Base-by-base conservation (phyloP, 2,888 invertebrate species). In the Hydraecia micacea region DNA sequence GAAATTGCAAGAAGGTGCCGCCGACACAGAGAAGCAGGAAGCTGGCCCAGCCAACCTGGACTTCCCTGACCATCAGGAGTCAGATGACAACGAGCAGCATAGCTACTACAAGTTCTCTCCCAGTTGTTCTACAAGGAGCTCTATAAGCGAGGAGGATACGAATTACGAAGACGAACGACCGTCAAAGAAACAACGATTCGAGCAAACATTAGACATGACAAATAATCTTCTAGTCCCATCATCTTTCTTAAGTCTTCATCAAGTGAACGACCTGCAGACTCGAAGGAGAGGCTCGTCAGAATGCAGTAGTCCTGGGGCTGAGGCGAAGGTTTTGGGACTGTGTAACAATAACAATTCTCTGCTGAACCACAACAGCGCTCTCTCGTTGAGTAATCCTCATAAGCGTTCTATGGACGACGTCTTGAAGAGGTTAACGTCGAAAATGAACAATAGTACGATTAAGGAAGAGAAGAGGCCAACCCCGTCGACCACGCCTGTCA, bases 351-450 rank as follows among this genome's bases (percentile, higher is more conserved):
- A 97, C 92, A 97, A 97, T 94, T 97, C 97, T 92, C 95, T 97
- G 93, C 95, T 97, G 92, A 97, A 97, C 91, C 97, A 97, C 89
- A 97, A 97, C 91, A 97, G 96, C 83, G 97, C 97, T 84, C 92
- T 96, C 90, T 95, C 96, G 65, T 90, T 97, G 18, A 95, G 93
- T 13, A 93, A 97, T 79, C 97, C 97, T 81, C 97, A 97, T 89
- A 98, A 98, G 95, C 97, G 98, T 94, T 98, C 98, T 83, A 99
- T 99, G 99, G 99, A 99, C 97, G 98, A 99, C 97, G 99, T 99
- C 67, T 97, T 99, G 75, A 98, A 98, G 95, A 97, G 98, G 94
- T 97, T 98, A 89, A 98, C 98, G 86, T 98, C 98, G 84, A 99
- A 98, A 96, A 98, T 98, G 98, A 98, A 98, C 93, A 98, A 98